Conservation (phyloP, 2,113 vertebrate genomes). For the Pomatostomus ruficeps region DNA sequence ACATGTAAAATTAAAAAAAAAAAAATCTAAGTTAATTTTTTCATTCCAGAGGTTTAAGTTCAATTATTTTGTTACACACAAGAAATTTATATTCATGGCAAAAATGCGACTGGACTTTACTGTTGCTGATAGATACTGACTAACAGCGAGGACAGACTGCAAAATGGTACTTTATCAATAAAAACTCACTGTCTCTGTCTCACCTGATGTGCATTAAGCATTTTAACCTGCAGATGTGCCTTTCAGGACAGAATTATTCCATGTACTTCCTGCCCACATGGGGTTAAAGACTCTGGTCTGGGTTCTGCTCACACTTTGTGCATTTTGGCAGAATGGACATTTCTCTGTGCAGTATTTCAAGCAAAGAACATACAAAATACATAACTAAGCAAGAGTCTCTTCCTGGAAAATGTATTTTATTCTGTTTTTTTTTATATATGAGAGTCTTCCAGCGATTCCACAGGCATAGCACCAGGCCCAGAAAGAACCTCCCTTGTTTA, state of each 20-base stretch:
- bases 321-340: background rate
- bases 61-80: background rate
- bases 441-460: background rate
- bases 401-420: background rate
- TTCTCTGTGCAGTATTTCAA: background rate
- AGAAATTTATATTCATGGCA: slow-evolving; percentile 16
- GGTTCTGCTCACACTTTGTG: background rate
- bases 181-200: background rate
- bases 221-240: background rate
- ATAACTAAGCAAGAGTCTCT: background rate
- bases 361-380: background rate
- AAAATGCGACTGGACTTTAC: background rate
- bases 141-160: background rate
- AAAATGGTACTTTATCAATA: background rate
- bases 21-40: background rate
- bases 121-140: background rate
- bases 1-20: slow-evolving; percentile 37
- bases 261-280: background rate
- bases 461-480: background rate
- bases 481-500: background rate
- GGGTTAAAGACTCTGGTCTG: background rate
- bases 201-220: background rate
- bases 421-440: background rate
- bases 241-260: background rate
- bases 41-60: slow-evolving; percentile 25